Evolutionary conservation across 2,113 vertebrate species (phyloP), one percentile per base, ranked within the genome.

Genomic region (Elanoides forficatus): DNA sequence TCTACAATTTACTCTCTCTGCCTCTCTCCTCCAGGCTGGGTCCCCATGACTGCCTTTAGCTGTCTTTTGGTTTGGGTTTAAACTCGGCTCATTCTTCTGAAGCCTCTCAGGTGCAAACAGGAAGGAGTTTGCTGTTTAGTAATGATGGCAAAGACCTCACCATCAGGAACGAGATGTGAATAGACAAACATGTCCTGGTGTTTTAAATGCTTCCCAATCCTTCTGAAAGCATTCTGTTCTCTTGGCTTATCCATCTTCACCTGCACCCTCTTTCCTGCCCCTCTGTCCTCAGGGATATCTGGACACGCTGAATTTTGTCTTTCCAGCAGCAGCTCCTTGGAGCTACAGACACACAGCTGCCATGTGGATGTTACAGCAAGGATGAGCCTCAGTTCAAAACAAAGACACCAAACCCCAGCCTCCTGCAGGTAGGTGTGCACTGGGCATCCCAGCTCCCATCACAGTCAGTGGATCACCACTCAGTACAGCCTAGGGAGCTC

Each of bases 151-250:
- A 80, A 72, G 36, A 59, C 4, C 18, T 43, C 29, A 15, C 59
- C 43, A 34, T 56, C 40, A 85, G 50, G 60, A 85, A 3, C 4
- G 50, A 83, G 25, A 45, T 25, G 38, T 16, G 38, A 75, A 30
- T 10, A 22, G 19, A 42, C 10, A 59, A 91, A 40, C 5, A 18
- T 16, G 10, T 53, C 30, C 34, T 42, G 8, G 4, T 29, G 9
- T 58, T 86, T 48, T 45, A 82, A 88, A 86, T 63, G n/a, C 29
- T 73, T 73, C n/a, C 13, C 60, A 50, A 4, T 20, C 42, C 48
- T 81, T 50, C 62, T 20, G 10, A 29, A 76, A 56, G 26, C 5
- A 4, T 53, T 36, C 30, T 0, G 0, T 40, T 63, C n/a, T 42
- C 63, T 36, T 68, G 53, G 42, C 14, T 81, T 13, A 63, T 34